Base-by-base conservation (phyloP, 2,888 invertebrate genomes). In the Drosophila planitibia region DNA sequence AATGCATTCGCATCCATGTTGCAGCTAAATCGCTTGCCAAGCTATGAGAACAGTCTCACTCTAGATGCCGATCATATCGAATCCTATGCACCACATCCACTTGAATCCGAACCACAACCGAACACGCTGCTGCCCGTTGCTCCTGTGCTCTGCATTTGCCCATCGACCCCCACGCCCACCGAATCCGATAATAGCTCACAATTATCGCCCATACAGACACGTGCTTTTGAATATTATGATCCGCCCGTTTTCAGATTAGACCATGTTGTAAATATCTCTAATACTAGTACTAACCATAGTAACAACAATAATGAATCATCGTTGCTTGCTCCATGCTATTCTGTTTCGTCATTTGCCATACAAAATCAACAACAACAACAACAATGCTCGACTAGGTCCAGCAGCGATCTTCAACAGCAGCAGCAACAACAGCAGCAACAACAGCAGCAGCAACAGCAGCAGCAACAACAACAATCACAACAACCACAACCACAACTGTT, bases 261-360 rank as follows among this genome's bases (percentile, higher is more conserved):
- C 66, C 90, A 79, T 79, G 74, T 74, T 88, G 87, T 85, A 89
- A 77, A 88, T 87, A 91, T 81, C 53, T 82, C 82, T 81, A 80
- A 82, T 85, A 55, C 28, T 57, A 86, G 83, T 90, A 88, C 87
- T 87, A 91, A 91, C 83, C 90, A 86, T 85, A 82, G 87, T 87
- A 86, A 88, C 89, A 85, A 85, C 88, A 91, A 91, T 93, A 93
- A 93, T 91, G 89, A 90, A 91, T 85, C 92, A 91, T 92, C 93
- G 92, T 91, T 93, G 94, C 93, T 93, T 93, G 93, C 92, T 89
- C 93, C 93, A 92, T 91, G 73, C 91, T 91, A 85, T 89, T 88
- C 91, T 86, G 83, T 91, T 86, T 80, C 88, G 86, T 79, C 82
- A 89, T 89, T 73, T 85, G 82, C 80, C 91, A 91, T 91, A 79